A percentile compares a stretch with the other conserved stretches of the same genome.
Evolutionary conservation across 2,888 invertebrate species (phyloP).

Genomic region (Coelinius sp.): DNA sequence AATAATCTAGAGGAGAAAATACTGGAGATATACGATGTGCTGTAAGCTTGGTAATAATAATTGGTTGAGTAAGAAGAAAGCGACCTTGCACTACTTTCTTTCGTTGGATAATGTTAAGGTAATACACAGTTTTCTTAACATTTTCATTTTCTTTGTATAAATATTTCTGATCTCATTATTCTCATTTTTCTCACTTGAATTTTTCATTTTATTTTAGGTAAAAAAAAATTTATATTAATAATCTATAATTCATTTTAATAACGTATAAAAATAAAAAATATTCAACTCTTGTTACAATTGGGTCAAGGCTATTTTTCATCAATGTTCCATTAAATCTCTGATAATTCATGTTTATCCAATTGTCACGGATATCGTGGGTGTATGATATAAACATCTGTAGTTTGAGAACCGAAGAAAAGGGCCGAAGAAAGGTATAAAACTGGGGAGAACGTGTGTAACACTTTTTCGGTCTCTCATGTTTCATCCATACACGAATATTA

Average conservation of each 20-base stretch:
- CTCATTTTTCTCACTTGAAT: background rate
- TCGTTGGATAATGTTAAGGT: constrained; percentile 65
- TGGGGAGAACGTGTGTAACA: constrained; percentile 10
- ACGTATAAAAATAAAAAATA: constrained; percentile 1
- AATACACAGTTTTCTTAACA: constrained; percentile 58
- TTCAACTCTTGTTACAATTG: constrained; percentile 37
- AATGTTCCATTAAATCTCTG: background rate
- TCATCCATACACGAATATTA: constrained; percentile 11
- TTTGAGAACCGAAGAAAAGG: background rate
- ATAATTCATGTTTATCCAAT: background rate
- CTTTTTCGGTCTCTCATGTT: constrained; percentile 11
- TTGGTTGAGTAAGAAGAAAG: constrained; percentile 67
- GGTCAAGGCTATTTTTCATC: constrained; percentile 57
- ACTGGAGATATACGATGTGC: constrained; percentile 33
- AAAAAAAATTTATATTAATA: background rate
- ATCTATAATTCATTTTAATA: too few relatives aligned
- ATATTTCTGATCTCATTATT: background rate
- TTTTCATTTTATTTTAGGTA: background rate
- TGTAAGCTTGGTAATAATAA: constrained; percentile 53
- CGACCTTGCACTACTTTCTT: constrained; percentile 67
- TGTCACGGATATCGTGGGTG: constrained; percentile 3
- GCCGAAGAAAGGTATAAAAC: background rate
- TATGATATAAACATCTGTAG: background rate
- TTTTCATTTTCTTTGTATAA: constrained; percentile 18
- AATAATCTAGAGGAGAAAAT: constrained; percentile 23